A percentile compares a stretch with the other conserved stretches of the same genome.
Conservation (phyloP, 2,797 vertebrate genomes). For the Parambassis ranga region DNA sequence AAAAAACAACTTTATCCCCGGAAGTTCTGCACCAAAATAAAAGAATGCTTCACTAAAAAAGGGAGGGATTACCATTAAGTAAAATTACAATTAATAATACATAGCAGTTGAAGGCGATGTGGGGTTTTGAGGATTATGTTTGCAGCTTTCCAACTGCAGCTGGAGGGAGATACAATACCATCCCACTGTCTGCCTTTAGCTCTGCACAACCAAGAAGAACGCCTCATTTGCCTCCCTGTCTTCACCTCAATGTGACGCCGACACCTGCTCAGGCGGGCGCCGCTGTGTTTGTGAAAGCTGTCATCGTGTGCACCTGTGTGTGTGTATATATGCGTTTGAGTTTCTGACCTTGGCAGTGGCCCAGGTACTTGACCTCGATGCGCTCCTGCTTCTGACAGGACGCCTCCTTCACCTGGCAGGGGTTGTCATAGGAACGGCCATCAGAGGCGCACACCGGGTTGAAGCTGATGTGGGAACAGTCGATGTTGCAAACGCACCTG, state of each 20-base stretch:
- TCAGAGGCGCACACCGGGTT: conserved; percentile 99
- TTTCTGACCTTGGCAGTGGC: conserved; percentile 96
- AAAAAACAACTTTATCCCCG: conserved; percentile 34
- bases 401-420: conserved; percentile 99
- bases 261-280: conserved; percentile 31
- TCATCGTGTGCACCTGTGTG: not conserved
- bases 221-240: conserved; percentile 22
- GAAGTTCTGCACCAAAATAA: conserved; percentile 32
- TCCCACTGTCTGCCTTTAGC: conserved; percentile 20
- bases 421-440: conserved; percentile 98
- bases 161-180: conserved; percentile 6
- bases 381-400: conserved; percentile 99
- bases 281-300: not conserved
- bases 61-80: conserved; percentile 35
- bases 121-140: conserved; percentile 47
- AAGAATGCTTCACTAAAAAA: conserved; percentile 32
- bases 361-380: conserved; percentile 99
- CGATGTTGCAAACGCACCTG: conserved; percentile 99
- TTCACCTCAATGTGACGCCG: conserved; percentile 16
- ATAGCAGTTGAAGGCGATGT: conserved; percentile 1
- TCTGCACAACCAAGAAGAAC: no score
- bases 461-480: conserved; percentile 99
- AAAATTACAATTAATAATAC: conserved; percentile 45
- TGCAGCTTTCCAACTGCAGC: conserved; percentile 7
- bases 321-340: not conserved